Base-by-base conservation (phyloP, 2,888 invertebrate genomes). In the Dione juno region DNA sequence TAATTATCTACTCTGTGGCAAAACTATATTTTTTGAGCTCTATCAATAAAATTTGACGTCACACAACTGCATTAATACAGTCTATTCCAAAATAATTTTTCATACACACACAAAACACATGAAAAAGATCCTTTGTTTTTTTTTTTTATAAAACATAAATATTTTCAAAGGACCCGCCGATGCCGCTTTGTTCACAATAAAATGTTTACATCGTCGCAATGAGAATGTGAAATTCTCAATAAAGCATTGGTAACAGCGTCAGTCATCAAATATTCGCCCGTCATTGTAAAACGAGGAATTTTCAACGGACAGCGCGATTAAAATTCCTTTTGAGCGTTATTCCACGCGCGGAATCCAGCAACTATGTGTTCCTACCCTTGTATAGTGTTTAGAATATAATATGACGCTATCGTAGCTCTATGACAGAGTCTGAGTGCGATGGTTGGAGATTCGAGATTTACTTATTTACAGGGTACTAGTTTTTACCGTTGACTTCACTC, bases 301-400 rank as follows among this genome's bases (percentile, higher is more conserved):
- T 69, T 37, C 70, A 45, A 53, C 53, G 69, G 71, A 67, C 71
- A 61, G 71, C 73, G 65, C 70, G 65, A 66, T 73, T 66, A 73
- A 69, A 71, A 74, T 74, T 73, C 73, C 73, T 73, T 73, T 73
- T 71, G 68, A 68, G 57, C 65, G 59, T 73, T 65, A 67, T 67
- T 70, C 67, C 61, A 65, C 61, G 61, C 67, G 52, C 41, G 61
- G 67, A 61, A 61, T 61, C 35, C 35, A 43, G 40, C 40, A 11
- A 64, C 63, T 48, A 37, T 35, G 37, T n/a, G n/a, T n/a, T n/a
- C n/a, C n/a, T n/a, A n/a, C 19, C 67, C 58, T 41, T 61, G 28
- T 61, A 43, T n/a, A 45, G 45, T n/a, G 61, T 45, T 28, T 45
- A n/a, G 11, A 28, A 61, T 45, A 45, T 45, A 21, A 45, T 16